Conservation (phyloP, 2,113 vertebrate species). For the Gallinago jamesoni region DNA sequence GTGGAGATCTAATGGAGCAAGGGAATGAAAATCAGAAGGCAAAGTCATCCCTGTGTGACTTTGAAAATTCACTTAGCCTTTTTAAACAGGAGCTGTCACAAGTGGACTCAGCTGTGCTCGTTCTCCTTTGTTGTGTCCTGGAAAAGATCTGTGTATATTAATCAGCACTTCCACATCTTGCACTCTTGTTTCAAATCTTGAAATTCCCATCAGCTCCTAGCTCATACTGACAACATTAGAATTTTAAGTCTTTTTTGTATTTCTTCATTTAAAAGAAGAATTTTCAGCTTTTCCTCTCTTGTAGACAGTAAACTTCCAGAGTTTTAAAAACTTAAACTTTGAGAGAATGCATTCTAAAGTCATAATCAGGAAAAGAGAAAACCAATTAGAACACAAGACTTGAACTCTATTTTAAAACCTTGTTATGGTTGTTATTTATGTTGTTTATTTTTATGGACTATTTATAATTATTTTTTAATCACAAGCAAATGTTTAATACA, state of each 20-base stretch:
- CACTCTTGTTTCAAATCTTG: neutral
- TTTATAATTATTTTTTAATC: neutral
- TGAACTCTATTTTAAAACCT: neutral
- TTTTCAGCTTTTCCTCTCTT: neutral
- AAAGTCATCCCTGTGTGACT: conserved; percentile 10
- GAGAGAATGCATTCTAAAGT: neutral
- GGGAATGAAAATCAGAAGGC: neutral
- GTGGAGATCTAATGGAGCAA: conserved; percentile 35
- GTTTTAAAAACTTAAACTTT: neutral
- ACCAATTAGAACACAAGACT: neutral
- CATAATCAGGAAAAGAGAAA: neutral
- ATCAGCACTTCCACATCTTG: neutral
- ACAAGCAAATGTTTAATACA: neutral
- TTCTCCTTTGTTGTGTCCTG: neutral
- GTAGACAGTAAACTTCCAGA: neutral
- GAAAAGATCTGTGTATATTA: neutral
- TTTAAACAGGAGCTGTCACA: neutral
- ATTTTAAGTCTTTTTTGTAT: neutral
- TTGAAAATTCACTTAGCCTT: conserved; percentile 36
- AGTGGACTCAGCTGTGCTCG: neutral
- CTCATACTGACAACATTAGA: neutral
- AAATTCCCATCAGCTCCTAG: neutral
- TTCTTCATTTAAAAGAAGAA: neutral
- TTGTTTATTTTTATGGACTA: neutral
- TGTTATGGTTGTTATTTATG: neutral